phyloP scores from a whole-genome alignment of 2,888 invertebrate species.

The Amiota mariae region DNA sequence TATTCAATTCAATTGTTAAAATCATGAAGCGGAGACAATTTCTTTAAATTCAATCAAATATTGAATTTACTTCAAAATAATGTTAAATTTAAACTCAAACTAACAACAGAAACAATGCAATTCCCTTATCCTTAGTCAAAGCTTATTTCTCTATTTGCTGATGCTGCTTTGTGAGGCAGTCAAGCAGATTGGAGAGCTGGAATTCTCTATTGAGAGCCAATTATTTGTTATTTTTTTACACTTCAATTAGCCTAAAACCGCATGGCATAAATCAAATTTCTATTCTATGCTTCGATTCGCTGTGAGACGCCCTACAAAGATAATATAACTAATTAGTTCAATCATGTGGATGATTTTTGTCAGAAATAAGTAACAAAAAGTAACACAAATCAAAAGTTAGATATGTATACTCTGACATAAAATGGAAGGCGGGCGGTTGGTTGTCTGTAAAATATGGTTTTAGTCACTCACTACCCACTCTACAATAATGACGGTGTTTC shows the following conservation, averaged over 20 bases:
- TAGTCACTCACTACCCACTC: not conserved
- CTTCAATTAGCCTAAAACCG: slow-evolving; percentile 40
- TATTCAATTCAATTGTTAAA: too few species aligned
- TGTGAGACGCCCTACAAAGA: slow-evolving; percentile 23
- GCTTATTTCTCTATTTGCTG: not conserved
- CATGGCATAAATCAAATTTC: slow-evolving; percentile 40
- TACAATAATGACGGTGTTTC: too few species aligned
- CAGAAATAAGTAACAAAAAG: too few species aligned
- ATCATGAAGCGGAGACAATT: too few species aligned
- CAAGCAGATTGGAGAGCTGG: not conserved
- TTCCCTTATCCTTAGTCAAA: not conserved
- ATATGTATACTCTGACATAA: too few species aligned
- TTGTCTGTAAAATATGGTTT: not conserved
- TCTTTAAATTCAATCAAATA: not conserved
- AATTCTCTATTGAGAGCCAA: not conserved
- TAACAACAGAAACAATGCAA: not conserved
- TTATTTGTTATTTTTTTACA: slow-evolving; percentile 28
- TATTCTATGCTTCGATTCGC: not conserved
- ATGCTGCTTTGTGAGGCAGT: not conserved
- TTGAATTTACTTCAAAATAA: not conserved
- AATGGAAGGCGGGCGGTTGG: not conserved
- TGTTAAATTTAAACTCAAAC: not conserved
- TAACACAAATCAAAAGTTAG: too few species aligned
- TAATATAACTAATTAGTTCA: slow-evolving; percentile 54
- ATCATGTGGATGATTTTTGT: slow-evolving; percentile 51